Evolutionary conservation across 2,797 vertebrate genomes (phyloP).

Genomic region (Rhincodon typus): DNA sequence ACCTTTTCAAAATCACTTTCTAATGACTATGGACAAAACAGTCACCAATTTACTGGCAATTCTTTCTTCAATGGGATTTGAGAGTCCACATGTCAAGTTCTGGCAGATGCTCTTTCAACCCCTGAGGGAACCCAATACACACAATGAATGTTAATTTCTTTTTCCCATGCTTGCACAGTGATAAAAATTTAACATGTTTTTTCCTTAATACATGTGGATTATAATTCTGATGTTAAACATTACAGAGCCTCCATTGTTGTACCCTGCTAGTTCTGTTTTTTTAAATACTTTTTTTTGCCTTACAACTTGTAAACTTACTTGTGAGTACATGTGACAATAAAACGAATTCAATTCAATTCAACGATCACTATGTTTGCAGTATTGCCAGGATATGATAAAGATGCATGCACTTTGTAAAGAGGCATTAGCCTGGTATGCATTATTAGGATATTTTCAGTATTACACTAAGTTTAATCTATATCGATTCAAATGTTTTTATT

Average conservation of each 20-base stretch:
- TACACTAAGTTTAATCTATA: neutral
- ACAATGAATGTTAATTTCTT: constrained; percentile 1
- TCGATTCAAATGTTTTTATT: neutral
- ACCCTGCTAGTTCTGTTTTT: neutral
- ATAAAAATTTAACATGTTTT: neutral
- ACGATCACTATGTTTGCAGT: neutral
- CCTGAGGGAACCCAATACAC: neutral
- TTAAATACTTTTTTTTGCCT: too few relatives aligned
- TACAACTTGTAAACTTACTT: neutral
- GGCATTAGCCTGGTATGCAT: neutral
- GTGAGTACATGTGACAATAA: too few relatives aligned
- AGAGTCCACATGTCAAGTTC: neutral
- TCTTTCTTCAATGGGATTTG: constrained; percentile 24
- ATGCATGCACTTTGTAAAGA: neutral
- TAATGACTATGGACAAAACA: constrained; percentile 13
- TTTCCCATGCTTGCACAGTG: neutral
- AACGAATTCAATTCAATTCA: too few relatives aligned
- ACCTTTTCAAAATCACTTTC: neutral
- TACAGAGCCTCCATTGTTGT: neutral
- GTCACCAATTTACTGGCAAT: constrained; percentile 7
- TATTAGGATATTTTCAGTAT: neutral
- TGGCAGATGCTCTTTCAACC: constrained; percentile 32
- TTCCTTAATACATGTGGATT: neutral
- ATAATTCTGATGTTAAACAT: neutral
- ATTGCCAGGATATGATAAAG: neutral